phyloP scores from a whole-genome alignment of 2,888 invertebrate genomes.

The Limenitis arthemis region DNA sequence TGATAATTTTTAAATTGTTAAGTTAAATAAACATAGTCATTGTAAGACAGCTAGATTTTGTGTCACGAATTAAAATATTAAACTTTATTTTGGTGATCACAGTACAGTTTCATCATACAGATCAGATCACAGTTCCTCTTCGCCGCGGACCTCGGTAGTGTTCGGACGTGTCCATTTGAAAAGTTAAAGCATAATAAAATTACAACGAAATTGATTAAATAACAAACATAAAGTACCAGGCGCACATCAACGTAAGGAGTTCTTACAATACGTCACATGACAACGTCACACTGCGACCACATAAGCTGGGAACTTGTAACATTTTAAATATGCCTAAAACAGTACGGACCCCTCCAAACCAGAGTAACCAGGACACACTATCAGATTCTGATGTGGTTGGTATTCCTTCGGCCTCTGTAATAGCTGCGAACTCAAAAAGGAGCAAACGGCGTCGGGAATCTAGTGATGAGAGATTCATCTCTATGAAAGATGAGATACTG shows the following conservation, averaged over 20 bases:
- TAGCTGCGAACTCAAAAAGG: not conserved
- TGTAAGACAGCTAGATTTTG: not conserved
- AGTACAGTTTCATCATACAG: too few species aligned
- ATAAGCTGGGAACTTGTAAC: not conserved
- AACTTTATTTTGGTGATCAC: too few species aligned
- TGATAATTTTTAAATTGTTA: too few species aligned
- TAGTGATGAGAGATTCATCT: not conserved
- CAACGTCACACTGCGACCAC: not conserved
- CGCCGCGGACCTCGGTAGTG: too few species aligned
- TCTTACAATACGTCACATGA: too few species aligned
- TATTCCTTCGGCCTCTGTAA: not conserved
- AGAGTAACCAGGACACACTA: not conserved
- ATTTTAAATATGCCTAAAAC: not conserved
- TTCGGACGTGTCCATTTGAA: too few species aligned
- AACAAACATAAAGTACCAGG: too few species aligned
- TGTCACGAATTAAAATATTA: too few species aligned
- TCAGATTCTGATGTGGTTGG: not conserved
- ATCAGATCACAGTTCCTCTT: too few species aligned
- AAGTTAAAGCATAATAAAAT: too few species aligned
- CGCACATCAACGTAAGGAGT: too few species aligned
- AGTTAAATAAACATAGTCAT: not conserved
- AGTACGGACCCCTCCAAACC: not conserved
- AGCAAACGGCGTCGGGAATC: not conserved
- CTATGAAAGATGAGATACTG: not conserved
- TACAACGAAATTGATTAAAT: too few species aligned